Conservation (phyloP, 2,797 vertebrate genomes). For the Xenops minutus region DNA sequence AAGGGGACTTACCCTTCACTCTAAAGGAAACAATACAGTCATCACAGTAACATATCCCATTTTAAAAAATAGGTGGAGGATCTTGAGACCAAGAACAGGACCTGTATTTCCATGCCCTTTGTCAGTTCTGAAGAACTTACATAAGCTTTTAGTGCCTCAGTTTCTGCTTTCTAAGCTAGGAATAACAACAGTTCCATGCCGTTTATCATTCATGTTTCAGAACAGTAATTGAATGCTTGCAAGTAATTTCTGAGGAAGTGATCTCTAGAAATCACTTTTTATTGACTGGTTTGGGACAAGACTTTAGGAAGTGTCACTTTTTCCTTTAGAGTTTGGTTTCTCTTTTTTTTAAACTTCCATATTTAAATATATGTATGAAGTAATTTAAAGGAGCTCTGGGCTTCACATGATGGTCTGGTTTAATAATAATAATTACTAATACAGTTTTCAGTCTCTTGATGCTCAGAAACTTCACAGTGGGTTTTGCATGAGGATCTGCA, state of each 20-base stretch:
- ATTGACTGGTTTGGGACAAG: background rate
- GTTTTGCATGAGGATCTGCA: background rate
- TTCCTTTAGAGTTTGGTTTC: background rate
- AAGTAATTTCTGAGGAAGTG: background rate
- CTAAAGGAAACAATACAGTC: background rate
- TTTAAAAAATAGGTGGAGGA: background rate
- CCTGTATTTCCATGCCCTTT: background rate
- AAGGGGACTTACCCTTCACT: background rate
- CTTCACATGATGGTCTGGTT: background rate
- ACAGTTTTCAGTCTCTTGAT: background rate
- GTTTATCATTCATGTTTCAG: background rate
- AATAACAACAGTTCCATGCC: background rate
- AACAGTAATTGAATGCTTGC: background rate
- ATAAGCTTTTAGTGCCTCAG: background rate
- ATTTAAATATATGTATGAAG: background rate
- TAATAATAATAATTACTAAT: background rate
- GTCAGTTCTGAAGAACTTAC: background rate
- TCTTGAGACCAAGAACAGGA: background rate
- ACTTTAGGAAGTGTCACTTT: background rate
- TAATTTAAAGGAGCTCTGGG: background rate
- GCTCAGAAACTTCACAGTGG: background rate
- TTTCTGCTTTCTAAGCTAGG: background rate
- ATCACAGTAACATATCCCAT: background rate
- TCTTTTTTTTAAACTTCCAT: background rate
- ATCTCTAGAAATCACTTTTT: background rate